phyloP scores from a whole-genome alignment of 2,113 vertebrate species.

The Xiphophorus maculatus region DNA sequence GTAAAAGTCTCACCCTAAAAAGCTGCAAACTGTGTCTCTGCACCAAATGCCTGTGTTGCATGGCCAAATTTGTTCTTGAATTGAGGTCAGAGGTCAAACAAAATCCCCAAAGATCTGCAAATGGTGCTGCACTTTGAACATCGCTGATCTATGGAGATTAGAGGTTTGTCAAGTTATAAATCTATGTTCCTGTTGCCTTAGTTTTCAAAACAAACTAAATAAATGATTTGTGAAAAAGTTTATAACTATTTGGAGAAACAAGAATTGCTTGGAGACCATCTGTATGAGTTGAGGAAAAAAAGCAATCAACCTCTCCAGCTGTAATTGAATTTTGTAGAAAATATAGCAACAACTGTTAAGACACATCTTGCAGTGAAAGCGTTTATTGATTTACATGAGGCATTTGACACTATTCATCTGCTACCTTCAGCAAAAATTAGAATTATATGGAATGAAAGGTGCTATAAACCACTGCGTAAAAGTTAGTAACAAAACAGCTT shows the following conservation, averaged over 20 bases:
- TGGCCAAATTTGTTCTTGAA: no score
- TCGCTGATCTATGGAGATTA: no score
- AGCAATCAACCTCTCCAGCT: background rate
- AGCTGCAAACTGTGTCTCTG: no score
- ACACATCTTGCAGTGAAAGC: background rate
- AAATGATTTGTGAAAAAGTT: background rate
- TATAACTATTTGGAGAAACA: background rate
- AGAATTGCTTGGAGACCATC: background rate
- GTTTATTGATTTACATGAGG: background rate
- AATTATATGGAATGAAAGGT: background rate
- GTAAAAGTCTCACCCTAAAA: no score
- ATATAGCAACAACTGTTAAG: background rate
- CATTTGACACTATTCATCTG: background rate
- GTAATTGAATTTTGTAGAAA: background rate
- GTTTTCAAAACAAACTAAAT: background rate
- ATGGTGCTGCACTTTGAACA: no score
- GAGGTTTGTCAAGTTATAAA: background rate
- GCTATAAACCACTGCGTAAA: background rate
- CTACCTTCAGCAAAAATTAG: background rate
- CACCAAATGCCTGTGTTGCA: no score
- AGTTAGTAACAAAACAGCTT: background rate
- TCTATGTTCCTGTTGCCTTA: background rate
- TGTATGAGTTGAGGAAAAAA: background rate
- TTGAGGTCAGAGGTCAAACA: no score
- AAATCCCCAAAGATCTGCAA: no score